phyloP scores from a whole-genome alignment of 1,140 invertebrate genomes.

The Apocrypta bakeri region DNA sequence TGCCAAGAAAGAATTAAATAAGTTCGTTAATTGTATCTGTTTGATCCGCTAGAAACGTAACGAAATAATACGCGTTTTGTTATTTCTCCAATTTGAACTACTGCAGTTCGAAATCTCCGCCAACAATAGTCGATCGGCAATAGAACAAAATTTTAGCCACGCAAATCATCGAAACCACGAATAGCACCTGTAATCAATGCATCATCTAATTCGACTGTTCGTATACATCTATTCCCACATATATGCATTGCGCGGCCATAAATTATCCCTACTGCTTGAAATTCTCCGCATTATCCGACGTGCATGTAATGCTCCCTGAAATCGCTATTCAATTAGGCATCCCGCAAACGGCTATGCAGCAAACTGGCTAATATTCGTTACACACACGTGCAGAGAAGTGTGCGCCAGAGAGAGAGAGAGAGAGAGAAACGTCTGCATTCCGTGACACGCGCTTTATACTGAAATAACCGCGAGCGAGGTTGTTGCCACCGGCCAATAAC shows the following conservation, averaged over 20 bases:
- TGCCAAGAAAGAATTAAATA: neutral
- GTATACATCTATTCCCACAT: neutral
- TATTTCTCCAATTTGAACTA: no score
- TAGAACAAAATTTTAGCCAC: no score
- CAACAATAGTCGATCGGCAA: no score
- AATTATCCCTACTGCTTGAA: neutral
- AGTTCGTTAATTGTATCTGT: no score
- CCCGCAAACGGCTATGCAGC: neutral
- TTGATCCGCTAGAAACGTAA: no score
- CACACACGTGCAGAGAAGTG: conserved; percentile 15
- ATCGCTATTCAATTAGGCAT: conserved; percentile 24
- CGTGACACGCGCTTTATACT: conserved; percentile 64
- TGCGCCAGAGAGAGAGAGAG: conserved; percentile 2
- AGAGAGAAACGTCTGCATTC: conserved; percentile 58
- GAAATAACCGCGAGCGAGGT: conserved; percentile 67
- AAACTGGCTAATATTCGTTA: conserved; percentile 13
- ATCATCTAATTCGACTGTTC: neutral
- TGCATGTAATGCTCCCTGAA: neutral
- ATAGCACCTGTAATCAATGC: no score
- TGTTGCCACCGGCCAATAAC: conserved; percentile 62
- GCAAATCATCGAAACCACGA: no score
- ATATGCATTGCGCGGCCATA: neutral
- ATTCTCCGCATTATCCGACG: neutral
- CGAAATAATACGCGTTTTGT: no score
- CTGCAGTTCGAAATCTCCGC: no score